These are phyloP conservation scores for Fringilla coelebs DNA, from an alignment of 2,797 vertebrate genomes.

Conservation along the genomic window DNA sequence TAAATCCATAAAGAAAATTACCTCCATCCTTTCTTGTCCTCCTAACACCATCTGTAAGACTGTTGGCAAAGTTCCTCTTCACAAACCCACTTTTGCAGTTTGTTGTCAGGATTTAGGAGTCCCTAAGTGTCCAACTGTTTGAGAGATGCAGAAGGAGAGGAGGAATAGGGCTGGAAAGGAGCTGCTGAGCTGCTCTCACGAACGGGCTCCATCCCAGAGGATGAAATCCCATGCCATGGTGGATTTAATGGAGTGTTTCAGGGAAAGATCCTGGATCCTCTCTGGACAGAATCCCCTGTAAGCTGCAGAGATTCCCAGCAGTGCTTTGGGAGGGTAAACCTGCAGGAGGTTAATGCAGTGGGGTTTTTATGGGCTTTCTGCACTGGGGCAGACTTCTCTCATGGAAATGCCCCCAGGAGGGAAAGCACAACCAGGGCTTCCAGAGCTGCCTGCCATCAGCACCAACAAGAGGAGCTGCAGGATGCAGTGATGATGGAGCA, in stretches of 20 bases:
- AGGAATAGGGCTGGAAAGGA: background rate
- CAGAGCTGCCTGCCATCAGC: background rate
- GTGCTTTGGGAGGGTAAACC: background rate
- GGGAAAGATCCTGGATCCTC: background rate
- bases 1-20: background rate
- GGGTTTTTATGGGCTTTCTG: background rate
- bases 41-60: background rate
- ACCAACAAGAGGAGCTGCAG: background rate
- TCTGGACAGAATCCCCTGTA: background rate
- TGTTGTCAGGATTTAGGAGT: background rate
- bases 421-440: background rate
- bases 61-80: background rate
- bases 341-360: conserved; percentile 1
- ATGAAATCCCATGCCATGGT: background rate
- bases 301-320: conserved; percentile 7
- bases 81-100: background rate
- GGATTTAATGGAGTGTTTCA: background rate
- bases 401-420: background rate
- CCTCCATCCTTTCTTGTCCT: background rate
- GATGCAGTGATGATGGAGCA: background rate
- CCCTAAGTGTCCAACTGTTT: background rate
- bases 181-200: background rate
- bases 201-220: background rate
- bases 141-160: background rate
- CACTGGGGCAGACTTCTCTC: background rate